Evolutionary conservation across 2,888 invertebrate genomes (phyloP).

Genomic region (Tenthredo amoena): DNA sequence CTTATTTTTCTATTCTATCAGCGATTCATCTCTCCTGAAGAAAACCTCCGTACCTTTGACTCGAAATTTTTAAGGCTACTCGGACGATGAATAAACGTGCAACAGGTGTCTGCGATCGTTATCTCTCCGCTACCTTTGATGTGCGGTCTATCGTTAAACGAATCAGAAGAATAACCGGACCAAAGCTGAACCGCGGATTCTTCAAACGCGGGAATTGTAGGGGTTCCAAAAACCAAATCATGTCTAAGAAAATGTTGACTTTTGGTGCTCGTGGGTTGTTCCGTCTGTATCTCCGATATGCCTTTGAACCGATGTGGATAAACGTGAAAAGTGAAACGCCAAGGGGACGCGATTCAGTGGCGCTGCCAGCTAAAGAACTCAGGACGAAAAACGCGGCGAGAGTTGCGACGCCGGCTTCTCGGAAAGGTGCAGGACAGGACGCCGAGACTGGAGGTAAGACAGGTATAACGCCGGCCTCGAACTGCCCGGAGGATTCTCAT

Average conservation of each 20-base stretch:
- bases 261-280: not conserved
- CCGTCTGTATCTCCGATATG: not conserved
- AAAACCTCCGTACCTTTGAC: not conserved
- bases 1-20: not conserved
- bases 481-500: conserved; percentile 32
- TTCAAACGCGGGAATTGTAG: not conserved
- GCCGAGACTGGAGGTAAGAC: conserved; percentile 7
- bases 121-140: conserved; percentile 17
- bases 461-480: conserved; percentile 48
- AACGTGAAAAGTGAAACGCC: conserved; percentile 29
- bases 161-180: not conserved
- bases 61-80: not conserved
- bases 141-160: not conserved
- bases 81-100: not conserved
- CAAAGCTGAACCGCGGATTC: not conserved
- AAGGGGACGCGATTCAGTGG: conserved; percentile 26
- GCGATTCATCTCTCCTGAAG: not conserved
- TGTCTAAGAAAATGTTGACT: not conserved
- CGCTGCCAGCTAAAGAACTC: conserved; percentile 9
- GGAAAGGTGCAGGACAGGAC: conserved; percentile 42
- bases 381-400: conserved; percentile 40
- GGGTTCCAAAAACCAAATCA: not conserved
- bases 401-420: conserved; percentile 49
- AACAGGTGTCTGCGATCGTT: conserved; percentile 45
- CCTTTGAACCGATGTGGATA: not conserved